These are phyloP conservation scores for Drosophila mauritiana DNA, from an alignment of 1,140 invertebrate species.

Conservation along the genomic window DNA sequence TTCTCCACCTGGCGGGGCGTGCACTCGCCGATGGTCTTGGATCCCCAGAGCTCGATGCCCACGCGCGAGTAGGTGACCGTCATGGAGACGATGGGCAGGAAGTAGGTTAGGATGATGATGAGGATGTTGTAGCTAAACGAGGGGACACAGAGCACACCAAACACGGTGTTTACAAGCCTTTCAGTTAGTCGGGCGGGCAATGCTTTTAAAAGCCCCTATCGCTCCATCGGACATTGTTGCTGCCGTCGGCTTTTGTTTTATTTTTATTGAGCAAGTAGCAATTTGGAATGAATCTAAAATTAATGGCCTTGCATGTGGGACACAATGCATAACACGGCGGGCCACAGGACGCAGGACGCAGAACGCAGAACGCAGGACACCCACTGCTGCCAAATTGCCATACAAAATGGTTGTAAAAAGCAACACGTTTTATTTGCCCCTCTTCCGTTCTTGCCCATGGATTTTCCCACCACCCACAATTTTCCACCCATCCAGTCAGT, in stretches of 20 bases:
- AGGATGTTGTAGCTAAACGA: constrained; percentile 92
- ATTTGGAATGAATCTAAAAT: constrained; percentile 62
- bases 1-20: constrained; percentile 95
- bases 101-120: constrained; percentile 96
- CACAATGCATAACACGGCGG: constrained; percentile 33
- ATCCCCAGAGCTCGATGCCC: constrained; percentile 96
- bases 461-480: constrained; percentile 9
- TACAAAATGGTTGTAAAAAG: constrained; percentile 66
- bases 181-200: constrained; percentile 35
- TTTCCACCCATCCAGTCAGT: not conserved
- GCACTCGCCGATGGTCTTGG: constrained; percentile 97
- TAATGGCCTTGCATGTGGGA: constrained; percentile 70
- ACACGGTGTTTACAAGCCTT: constrained; percentile 47
- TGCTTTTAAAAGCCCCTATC: constrained; percentile 40
- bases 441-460: constrained; percentile 22
- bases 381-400: constrained; percentile 51
- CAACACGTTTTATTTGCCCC: constrained; percentile 43
- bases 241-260: constrained; percentile 22
- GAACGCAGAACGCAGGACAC: constrained; percentile 10
- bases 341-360: constrained; percentile 5
- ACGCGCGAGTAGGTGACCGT: constrained; percentile 96
- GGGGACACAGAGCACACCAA: constrained; percentile 10
- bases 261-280: constrained; percentile 59
- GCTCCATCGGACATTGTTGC: constrained; percentile 43
- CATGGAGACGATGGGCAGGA: constrained; percentile 96